Evolutionary conservation across 2,113 vertebrate species (phyloP).

Genomic region (Bubo blakistoni): DNA sequence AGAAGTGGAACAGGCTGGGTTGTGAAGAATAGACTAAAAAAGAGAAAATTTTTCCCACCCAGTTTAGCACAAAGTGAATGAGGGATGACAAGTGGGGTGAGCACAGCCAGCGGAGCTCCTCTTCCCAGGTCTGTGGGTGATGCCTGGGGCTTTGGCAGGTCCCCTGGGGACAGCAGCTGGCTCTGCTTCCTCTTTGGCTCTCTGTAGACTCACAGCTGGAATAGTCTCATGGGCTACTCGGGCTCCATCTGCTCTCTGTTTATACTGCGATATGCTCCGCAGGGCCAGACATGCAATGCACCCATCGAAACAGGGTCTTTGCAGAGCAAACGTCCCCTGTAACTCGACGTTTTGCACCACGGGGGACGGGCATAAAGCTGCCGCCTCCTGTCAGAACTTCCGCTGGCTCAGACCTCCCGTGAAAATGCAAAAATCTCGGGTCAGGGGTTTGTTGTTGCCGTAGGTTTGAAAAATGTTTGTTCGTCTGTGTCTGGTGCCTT

Average conservation of each 20-base stretch:
- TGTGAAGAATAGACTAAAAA: not conserved
- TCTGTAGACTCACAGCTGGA: not conserved
- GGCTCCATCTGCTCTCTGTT: not conserved
- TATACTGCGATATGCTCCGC: not conserved
- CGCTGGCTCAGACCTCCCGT: not conserved
- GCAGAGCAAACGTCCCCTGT: not conserved
- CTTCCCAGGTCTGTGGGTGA: not conserved
- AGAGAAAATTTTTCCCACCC: not conserved
- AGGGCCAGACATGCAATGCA: not conserved
- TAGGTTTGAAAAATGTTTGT: not conserved
- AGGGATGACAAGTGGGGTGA: not conserved
- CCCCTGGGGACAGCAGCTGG: not conserved
- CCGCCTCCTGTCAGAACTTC: not conserved
- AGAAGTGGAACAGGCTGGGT: not conserved
- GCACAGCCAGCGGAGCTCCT: not conserved
- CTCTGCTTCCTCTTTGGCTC: not conserved
- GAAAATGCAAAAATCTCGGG: not conserved
- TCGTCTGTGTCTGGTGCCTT: not conserved
- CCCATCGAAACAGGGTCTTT: not conserved
- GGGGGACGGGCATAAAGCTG: rapidly evolving
- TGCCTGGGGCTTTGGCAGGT: not conserved
- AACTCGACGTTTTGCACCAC: rapidly evolving
- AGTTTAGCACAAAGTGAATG: rapidly evolving
- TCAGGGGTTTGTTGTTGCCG: not conserved
- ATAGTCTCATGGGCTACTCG: not conserved